phyloP scores from a whole-genome alignment of 2,113 vertebrate genomes.

The Sciurus niger region DNA sequence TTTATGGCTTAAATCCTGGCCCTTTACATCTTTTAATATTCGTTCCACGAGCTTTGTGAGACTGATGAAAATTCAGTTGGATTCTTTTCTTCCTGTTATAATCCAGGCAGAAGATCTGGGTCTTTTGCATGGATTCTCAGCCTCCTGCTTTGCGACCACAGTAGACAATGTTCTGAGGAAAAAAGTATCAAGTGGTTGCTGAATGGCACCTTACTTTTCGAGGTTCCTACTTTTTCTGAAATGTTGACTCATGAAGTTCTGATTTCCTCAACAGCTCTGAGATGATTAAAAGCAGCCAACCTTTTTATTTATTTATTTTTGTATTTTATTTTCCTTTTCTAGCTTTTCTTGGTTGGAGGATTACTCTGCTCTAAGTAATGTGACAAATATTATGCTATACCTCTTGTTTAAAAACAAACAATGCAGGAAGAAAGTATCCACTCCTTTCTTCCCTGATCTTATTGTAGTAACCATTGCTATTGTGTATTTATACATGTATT shows the following conservation, averaged over 20 bases:
- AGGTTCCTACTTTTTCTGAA: not conserved
- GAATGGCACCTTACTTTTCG: not conserved
- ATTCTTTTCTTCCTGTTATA: not conserved
- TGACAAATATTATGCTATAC: not conserved
- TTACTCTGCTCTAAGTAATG: not conserved
- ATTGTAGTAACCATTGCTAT: not conserved
- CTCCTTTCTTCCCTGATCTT: not conserved
- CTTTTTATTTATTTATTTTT: not conserved
- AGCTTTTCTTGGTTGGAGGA: not conserved
- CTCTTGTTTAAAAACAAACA: not conserved
- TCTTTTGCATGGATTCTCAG: not conserved
- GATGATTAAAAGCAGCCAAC: not conserved
- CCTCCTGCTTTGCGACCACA: not conserved
- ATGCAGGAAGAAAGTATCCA: not conserved
- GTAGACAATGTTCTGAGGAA: not conserved
- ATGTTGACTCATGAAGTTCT: not conserved
- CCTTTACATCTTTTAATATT: not conserved
- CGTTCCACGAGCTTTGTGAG: not conserved
- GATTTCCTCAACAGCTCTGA: not conserved
- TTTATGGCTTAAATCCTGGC: not conserved
- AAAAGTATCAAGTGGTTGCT: slow-evolving; percentile 4
- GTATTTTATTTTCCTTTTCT: slow-evolving; percentile 4
- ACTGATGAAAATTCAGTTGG: not conserved
- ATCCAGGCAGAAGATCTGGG: not conserved
- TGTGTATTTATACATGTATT: not conserved